phyloP scores from a whole-genome alignment of 2,797 vertebrate genomes.

The Sebastes goodei region DNA sequence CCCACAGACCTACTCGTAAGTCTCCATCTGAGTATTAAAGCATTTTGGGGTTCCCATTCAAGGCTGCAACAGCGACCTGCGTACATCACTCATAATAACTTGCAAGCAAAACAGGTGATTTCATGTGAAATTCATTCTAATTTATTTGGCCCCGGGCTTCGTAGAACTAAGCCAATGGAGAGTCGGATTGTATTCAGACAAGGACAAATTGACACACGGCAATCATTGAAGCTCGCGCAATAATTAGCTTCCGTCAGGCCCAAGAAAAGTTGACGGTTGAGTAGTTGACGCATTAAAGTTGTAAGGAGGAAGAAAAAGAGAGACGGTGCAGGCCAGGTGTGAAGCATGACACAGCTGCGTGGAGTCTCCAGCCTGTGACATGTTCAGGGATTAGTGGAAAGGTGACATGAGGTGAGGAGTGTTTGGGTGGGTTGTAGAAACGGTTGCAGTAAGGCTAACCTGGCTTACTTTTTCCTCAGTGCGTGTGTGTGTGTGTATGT shows the following conservation, averaged over 20 bases:
- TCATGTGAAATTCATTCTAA: conserved; percentile 56
- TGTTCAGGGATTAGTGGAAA: conserved; percentile 63
- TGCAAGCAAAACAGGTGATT: conserved; percentile 47
- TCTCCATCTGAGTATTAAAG: conserved; percentile 11
- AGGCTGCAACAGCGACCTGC: conserved; percentile 21
- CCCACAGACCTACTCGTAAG: not conserved
- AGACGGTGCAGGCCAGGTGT: conserved; percentile 21
- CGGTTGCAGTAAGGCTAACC: conserved; percentile 25
- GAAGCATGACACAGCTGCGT: conserved; percentile 40
- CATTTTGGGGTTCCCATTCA: conserved; percentile 10
- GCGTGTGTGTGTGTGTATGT: not conserved
- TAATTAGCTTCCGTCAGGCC: conserved; percentile 78
- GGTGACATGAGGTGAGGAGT: conserved; percentile 32
- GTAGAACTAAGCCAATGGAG: conserved; percentile 48
- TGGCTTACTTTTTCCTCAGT: conserved; percentile 7
- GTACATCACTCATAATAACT: conserved; percentile 29
- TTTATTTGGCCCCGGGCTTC: conserved; percentile 60
- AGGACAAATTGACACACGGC: conserved; percentile 64
- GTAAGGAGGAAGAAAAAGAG: conserved; percentile 6
- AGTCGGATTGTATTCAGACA: conserved; percentile 64
- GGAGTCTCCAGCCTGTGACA: conserved; percentile 35
- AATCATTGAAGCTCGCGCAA: conserved; percentile 67
- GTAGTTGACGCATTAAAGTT: conserved; percentile 58
- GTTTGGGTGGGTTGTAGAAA: conserved; percentile 24
- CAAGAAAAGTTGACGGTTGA: conserved; percentile 60